Conservation (phyloP, 2,888 invertebrate genomes). For the Cyclophora punctaria region DNA sequence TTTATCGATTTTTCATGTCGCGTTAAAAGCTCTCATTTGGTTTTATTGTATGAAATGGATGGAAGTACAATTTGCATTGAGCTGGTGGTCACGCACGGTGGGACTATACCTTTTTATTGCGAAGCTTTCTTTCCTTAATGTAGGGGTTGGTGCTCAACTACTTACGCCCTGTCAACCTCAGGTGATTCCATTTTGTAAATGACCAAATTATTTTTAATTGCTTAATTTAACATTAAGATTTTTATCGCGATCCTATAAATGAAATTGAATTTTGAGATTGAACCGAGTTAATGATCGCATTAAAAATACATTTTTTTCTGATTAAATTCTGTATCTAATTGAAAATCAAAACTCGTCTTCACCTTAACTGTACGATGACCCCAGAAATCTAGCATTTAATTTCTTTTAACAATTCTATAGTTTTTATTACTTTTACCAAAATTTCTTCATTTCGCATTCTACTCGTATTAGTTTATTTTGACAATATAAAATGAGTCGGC, state of each 20-base stretch:
- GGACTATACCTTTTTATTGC: constrained; percentile 60
- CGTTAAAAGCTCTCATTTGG: constrained; percentile 72
- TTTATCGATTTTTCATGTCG: constrained; percentile 68
- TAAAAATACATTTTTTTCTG: too few relatives aligned
- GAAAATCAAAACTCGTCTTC: too few relatives aligned
- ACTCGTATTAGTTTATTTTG: too few relatives aligned
- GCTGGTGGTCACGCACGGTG: constrained; percentile 65
- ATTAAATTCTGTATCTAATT: too few relatives aligned
- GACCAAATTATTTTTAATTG: constrained; percentile 13
- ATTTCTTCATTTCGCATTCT: too few relatives aligned
- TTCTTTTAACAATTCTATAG: too few relatives aligned
- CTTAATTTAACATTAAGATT: constrained; percentile 4
- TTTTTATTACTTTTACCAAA: too few relatives aligned
- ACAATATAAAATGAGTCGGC: too few relatives aligned
- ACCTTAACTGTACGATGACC: too few relatives aligned
- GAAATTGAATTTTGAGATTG: too few relatives aligned
- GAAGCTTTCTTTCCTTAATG: constrained; percentile 53
- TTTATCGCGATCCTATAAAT: background rate
- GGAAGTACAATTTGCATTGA: constrained; percentile 71
- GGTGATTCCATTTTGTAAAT: constrained; percentile 7
- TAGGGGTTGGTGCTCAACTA: constrained; percentile 19
- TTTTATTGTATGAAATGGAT: constrained; percentile 71
- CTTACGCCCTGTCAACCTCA: constrained; percentile 11
- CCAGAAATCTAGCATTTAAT: too few relatives aligned
- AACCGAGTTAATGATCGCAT: too few relatives aligned